These are phyloP conservation scores for Loripinus fragilis DNA, from an alignment of 2,888 invertebrate genomes.

Conservation along the genomic window DNA sequence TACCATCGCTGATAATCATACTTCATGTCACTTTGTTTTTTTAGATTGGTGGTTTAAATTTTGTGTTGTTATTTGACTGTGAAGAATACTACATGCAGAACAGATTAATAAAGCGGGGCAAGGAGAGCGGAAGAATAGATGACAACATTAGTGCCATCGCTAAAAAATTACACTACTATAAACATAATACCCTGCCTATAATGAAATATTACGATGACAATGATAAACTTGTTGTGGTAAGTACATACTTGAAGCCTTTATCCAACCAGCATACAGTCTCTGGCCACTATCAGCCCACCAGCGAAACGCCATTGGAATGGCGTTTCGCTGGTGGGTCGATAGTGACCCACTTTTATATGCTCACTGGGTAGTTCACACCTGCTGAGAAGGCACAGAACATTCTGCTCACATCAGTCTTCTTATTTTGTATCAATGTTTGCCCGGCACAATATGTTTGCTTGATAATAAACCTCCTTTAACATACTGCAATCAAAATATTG, in stretches of 20 bases:
- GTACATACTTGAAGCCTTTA: no score
- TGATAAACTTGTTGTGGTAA: slow-evolving; percentile 78
- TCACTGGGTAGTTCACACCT: no score
- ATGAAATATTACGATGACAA: slow-evolving; percentile 77
- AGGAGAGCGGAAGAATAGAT: slow-evolving; percentile 72
- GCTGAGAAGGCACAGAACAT: no score
- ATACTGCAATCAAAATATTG: background rate
- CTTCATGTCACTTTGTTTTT: background rate
- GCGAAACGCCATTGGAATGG: no score
- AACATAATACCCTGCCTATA: slow-evolving; percentile 79
- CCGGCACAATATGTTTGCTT: slow-evolving; percentile 17
- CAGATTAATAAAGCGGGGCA: slow-evolving; percentile 68
- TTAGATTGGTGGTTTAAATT: slow-evolving; percentile 78
- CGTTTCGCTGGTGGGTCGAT: no score
- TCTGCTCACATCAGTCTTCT: no score
- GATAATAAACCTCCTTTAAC: background rate
- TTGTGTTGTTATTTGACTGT: slow-evolving; percentile 80
- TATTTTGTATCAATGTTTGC: no score
- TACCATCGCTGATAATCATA: no score
- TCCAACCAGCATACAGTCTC: no score
- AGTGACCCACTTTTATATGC: no score
- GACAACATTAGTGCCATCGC: slow-evolving; percentile 75
- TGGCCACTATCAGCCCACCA: no score
- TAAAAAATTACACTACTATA: slow-evolving; percentile 75
- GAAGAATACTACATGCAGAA: slow-evolving; percentile 76